These are phyloP conservation scores for Chrysolina haemoptera DNA, from an alignment of 2,888 invertebrate species.

Conservation along the genomic window DNA sequence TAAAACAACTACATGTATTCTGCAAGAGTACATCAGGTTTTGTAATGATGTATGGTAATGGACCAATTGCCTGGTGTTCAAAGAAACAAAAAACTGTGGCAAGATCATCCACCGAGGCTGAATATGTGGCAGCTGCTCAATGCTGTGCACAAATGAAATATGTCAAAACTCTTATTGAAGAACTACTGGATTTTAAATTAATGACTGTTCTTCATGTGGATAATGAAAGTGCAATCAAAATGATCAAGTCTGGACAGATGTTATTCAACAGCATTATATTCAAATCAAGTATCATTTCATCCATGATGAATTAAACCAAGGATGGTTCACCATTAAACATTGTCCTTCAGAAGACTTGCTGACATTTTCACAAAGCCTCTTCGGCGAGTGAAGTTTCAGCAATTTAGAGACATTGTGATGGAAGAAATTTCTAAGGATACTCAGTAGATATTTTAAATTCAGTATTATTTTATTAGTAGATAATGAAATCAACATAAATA, in stretches of 20 bases:
- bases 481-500: too few relatives aligned
- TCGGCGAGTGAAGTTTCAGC: too few relatives aligned
- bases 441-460: too few relatives aligned
- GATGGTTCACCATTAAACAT: background rate
- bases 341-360: too few relatives aligned
- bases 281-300: conserved; percentile 9
- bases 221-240: conserved; percentile 16
- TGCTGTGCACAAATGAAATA: conserved; percentile 18
- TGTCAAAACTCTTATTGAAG: conserved; percentile 1
- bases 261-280: background rate
- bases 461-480: too few relatives aligned
- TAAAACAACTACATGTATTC: too few relatives aligned
- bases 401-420: too few relatives aligned
- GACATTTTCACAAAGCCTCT: too few relatives aligned
- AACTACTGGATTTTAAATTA: conserved; percentile 5
- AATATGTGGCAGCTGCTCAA: conserved; percentile 22
- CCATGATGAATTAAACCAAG: conserved; percentile 1
- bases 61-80: background rate
- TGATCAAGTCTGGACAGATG: conserved; percentile 2
- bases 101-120: background rate
- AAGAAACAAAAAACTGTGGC: conserved; percentile 12
- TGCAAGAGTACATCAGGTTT: too few relatives aligned
- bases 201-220: conserved; percentile 1
- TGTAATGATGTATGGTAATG: too few relatives aligned
- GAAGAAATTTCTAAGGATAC: too few relatives aligned